Evolutionary conservation across 2,113 vertebrate genomes (phyloP).

Genomic region (Cololabis saira): DNA sequence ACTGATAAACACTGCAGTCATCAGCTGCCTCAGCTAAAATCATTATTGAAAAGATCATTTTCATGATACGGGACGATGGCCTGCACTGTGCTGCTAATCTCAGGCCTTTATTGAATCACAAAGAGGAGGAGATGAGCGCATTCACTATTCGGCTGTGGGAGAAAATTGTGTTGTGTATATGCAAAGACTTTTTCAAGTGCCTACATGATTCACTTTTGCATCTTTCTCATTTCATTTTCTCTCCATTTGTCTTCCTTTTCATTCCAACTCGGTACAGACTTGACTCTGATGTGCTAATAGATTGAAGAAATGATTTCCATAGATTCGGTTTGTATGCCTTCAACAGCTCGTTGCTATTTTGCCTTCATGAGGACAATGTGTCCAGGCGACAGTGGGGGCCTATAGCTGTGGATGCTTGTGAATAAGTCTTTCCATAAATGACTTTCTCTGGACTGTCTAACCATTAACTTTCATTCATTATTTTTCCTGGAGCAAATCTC

Average conservation of each 20-base stretch:
- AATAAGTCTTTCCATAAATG: conserved; percentile 43
- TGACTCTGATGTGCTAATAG: conserved; percentile 36
- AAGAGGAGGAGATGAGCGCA: conserved; percentile 13
- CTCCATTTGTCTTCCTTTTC: conserved; percentile 9
- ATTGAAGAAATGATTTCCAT: conserved; percentile 9
- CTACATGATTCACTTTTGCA: background rate
- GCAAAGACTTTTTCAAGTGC: background rate
- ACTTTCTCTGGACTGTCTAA: conserved; percentile 16
- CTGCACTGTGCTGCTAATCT: too few relatives aligned
- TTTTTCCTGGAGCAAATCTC: conserved; percentile 19
- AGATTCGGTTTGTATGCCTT: conserved; percentile 10
- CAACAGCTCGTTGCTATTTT: conserved; percentile 5
- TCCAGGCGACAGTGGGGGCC: conserved; percentile 3
- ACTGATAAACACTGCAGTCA: conserved; percentile 15
- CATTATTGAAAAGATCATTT: conserved; percentile 70
- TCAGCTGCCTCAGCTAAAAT: conserved; percentile 26
- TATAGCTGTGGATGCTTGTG: conserved; percentile 13
- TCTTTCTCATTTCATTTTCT: conserved; percentile 1
- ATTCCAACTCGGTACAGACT: background rate
- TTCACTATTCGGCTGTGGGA: background rate
- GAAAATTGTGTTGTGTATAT: background rate
- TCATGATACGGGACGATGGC: conserved; percentile 17
- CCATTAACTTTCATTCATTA: conserved; percentile 11
- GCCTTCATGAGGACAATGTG: conserved; percentile 23
- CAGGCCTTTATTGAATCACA: conserved; percentile 40